A percentile compares a stretch with the other conserved stretches of the same genome.
Evolutionary conservation across 2,113 vertebrate species (phyloP).

Genomic region (Zapornia atra): DNA sequence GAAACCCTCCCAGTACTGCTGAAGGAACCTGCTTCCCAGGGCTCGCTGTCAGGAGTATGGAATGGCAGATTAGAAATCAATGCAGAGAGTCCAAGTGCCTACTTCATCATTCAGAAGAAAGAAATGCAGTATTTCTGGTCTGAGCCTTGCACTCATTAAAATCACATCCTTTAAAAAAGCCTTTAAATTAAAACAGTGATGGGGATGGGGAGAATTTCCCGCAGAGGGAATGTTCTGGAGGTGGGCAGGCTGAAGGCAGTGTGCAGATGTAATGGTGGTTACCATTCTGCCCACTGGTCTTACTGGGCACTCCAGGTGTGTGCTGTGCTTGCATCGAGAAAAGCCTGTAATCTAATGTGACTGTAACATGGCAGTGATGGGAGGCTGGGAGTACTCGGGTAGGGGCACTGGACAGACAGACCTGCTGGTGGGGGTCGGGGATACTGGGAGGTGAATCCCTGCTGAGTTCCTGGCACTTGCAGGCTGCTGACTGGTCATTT

Average conservation of each 20-base stretch:
- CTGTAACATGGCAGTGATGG: rapidly evolving
- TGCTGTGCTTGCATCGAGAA: neutral
- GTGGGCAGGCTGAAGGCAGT: neutral
- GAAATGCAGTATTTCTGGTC: conserved; percentile 42
- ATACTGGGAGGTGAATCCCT: neutral
- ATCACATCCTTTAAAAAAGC: conserved; percentile 43
- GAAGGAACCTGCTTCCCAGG: conserved; percentile 21
- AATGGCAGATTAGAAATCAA: conserved; percentile 60
- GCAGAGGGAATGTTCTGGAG: neutral
- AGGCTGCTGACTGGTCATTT: neutral
- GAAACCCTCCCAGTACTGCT: conserved; percentile 5
- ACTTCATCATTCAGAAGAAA: conserved; percentile 57
- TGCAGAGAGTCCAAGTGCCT: conserved; percentile 52
- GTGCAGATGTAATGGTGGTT: neutral
- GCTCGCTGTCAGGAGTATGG: conserved; percentile 27
- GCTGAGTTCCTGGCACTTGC: neutral
- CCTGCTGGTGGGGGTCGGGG: neutral
- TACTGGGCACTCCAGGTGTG: neutral
- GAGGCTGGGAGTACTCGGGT: neutral
- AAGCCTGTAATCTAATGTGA: no score
- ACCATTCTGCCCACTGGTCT: neutral
- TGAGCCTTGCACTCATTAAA: conserved; percentile 49
- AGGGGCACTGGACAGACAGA: neutral
- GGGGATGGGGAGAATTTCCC: neutral
- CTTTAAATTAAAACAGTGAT: conserved; percentile 38